Evolutionary conservation across 30 jellyfish, hydroid and myxozoan genomes (phyloP), one percentile per base, ranked within the genome.

Genomic region (Morbakka virulenta): DNA sequence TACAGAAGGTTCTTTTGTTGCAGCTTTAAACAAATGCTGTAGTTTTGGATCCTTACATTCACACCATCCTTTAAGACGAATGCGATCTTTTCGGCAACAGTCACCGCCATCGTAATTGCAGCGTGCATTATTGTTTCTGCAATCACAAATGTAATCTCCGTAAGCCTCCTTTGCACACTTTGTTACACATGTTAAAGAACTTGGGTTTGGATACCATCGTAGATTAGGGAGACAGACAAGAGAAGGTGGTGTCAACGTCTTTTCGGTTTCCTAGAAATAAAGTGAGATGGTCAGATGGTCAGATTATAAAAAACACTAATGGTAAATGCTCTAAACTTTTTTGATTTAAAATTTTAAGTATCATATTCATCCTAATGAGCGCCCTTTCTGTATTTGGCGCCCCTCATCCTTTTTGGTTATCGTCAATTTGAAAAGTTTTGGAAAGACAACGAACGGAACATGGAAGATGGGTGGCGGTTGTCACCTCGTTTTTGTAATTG

Each of bases 71-170:
- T 36, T 24, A 2, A 36, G 12, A 32, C 78, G 52, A n/a, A n/a
- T 76, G 77, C 87, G 63, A 35, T 30, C 35, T 2, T 12, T 34
- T 30, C 4, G 57, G 41, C 98, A 91, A 74, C 98, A 91, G 62
- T 84, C 95, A 6, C 98, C 98, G 50, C 82, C 72, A 76, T 91
- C 98, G 62, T 77, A 84, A 77, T 64, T 70, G 36, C 98, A 91
- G 47, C 80, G 96, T 41, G 61, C 64, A 79, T 72, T 91, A 82
- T 91, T 91, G 74, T 83, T 77, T 24, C 14, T 52, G 62, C 98
- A 91, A 61, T 91, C 96, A 70, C 98, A 91, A 51, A 84, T 20
- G 32, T 79, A 84, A 72, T 91, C 95, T 29, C 85, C 88, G 4
- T 48, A 3, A 1, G 22, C 23, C 2, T 50, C 20, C 22, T 52